A percentile compares a stretch with the other conserved stretches of the same genome.
Conservation (phyloP, 2,888 invertebrate genomes). For the Malachius bipustulatus region DNA sequence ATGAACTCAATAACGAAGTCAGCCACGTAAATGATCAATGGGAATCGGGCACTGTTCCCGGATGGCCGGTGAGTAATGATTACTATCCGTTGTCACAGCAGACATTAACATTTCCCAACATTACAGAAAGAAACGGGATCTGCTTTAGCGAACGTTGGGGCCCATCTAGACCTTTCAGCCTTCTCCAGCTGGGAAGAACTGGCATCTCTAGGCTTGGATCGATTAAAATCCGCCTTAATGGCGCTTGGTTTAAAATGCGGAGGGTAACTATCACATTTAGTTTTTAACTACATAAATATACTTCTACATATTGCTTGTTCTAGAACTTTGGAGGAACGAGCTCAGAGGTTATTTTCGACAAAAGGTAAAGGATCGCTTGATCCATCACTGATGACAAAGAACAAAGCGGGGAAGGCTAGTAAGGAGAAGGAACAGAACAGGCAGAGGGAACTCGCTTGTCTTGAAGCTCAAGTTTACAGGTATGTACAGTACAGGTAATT, state of each 20-base stretch:
- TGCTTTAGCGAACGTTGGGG: conserved; percentile 87
- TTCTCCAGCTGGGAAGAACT: conserved; percentile 96
- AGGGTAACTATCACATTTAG: conserved; percentile 44
- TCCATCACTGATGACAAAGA: conserved; percentile 82
- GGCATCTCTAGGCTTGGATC: conserved; percentile 91
- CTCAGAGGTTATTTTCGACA: conserved; percentile 88
- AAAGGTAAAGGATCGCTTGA: conserved; percentile 92
- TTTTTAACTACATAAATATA: background rate
- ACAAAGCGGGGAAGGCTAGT: conserved; percentile 59
- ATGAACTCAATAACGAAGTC: conserved; percentile 64
- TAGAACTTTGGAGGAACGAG: conserved; percentile 88
- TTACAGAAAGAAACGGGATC: conserved; percentile 81
- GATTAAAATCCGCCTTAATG: conserved; percentile 93
- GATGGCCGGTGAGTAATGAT: conserved; percentile 66
- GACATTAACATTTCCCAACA: conserved; percentile 13
- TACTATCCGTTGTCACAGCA: conserved; percentile 11
- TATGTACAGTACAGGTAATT: conserved; percentile 24
- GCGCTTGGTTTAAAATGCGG: conserved; percentile 97
- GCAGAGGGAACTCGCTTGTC: conserved; percentile 73
- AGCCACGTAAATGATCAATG: conserved; percentile 78
- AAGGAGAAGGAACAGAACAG: conserved; percentile 52
- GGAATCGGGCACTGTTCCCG: conserved; percentile 81
- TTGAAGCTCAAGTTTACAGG: conserved; percentile 86
- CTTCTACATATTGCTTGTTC: conserved; percentile 2
- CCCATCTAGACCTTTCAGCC: conserved; percentile 94